Evolutionary conservation across 2,113 vertebrate genomes (phyloP).

Genomic region (Bubalus kerabau): DNA sequence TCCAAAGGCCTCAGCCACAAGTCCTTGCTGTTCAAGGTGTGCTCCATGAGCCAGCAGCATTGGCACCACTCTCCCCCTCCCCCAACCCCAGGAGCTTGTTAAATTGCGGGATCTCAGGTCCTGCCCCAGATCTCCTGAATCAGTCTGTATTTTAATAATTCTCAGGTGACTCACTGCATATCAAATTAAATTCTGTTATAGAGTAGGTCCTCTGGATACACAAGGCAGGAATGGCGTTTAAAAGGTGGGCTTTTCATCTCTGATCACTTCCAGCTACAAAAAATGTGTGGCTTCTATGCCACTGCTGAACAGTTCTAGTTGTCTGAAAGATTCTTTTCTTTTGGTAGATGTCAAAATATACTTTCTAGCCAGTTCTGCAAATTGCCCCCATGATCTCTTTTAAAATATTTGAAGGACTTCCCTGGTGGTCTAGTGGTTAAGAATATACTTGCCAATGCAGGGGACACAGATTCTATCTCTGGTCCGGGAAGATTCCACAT

Average conservation of each 20-base stretch:
- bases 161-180: not conserved
- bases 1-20: not conserved
- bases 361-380: not conserved
- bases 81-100: not conserved
- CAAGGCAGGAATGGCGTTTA: not conserved
- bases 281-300: not conserved
- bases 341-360: not conserved
- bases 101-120: not conserved
- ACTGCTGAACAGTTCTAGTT: not conserved
- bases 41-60: not conserved
- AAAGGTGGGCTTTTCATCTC: not conserved
- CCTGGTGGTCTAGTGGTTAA: not conserved
- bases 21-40: not conserved
- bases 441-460: not conserved
- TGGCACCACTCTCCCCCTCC: accelerated
- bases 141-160: not conserved
- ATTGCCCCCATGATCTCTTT: not conserved
- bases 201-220: not conserved
- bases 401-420: not conserved
- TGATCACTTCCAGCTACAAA: not conserved
- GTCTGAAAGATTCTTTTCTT: not conserved
- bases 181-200: not conserved
- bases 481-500: not conserved
- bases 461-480: not conserved
- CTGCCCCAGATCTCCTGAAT: not conserved